A percentile compares a stretch with the other conserved stretches of the same genome.
Conservation (phyloP, 2,113 vertebrate species). For the Ptychochromis oligacanthus region DNA sequence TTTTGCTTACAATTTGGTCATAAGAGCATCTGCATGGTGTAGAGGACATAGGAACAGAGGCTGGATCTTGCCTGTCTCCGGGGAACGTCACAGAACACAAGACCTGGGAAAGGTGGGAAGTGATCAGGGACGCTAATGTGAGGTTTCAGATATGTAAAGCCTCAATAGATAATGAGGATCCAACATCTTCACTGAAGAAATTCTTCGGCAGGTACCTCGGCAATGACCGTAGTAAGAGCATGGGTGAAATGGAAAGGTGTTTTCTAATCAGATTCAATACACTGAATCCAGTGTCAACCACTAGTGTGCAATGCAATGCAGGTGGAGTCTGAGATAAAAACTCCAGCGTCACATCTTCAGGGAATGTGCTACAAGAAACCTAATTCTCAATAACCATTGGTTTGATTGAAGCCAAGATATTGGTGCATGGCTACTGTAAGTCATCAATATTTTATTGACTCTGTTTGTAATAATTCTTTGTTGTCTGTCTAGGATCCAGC, state of each 20-base stretch:
- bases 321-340: not conserved
- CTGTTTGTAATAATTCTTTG: not conserved
- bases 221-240: slow-evolving; percentile 60
- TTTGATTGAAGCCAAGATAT: not conserved
- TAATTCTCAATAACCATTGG: not conserved
- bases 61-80: not conserved
- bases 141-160: not conserved
- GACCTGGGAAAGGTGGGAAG: not conserved
- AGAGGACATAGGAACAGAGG: not conserved
- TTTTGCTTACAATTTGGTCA: slow-evolving; percentile 3
- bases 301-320: not conserved
- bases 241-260: slow-evolving; percentile 32
- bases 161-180: not conserved
- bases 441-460: not conserved
- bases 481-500: not conserved
- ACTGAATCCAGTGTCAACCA: not conserved
- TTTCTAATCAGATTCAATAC: not conserved
- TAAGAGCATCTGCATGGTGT: not conserved
- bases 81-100: not conserved
- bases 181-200: not conserved
- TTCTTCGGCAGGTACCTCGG: slow-evolving; percentile 36
- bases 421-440: not conserved
- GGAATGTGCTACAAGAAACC: not conserved
- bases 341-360: not conserved
- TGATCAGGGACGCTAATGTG: not conserved